A percentile compares a stretch with the other conserved stretches of the same genome.
phyloP scores from a whole-genome alignment of 2,888 invertebrate genomes.

The Rhamnusium bicolor region DNA sequence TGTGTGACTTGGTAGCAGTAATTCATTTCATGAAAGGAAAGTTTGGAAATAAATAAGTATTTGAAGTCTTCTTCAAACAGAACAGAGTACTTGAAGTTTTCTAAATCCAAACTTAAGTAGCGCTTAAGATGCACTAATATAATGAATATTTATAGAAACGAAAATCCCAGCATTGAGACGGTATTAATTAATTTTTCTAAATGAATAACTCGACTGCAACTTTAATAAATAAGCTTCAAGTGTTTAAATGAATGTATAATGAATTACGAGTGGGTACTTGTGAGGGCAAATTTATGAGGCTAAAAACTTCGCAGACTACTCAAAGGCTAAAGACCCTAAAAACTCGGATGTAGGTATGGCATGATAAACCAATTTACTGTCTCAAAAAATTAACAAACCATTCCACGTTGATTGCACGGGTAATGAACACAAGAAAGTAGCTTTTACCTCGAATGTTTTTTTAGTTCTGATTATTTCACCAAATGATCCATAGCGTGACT shows the following conservation, averaged over 20 bases:
- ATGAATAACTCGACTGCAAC: conserved; percentile 2
- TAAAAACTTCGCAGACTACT: conserved; percentile 42
- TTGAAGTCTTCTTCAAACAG: background rate
- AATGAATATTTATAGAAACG: conserved; percentile 5
- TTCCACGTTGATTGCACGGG: no score
- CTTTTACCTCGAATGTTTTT: no score
- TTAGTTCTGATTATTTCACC: no score
- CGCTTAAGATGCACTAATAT: background rate
- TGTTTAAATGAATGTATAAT: conserved; percentile 44
- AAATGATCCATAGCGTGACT: no score
- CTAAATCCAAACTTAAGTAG: background rate
- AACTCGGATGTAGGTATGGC: background rate
- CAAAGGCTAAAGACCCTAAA: conserved; percentile 42
- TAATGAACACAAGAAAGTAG: no score
- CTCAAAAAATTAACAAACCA: background rate
- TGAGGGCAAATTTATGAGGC: conserved; percentile 33
- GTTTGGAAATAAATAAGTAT: background rate
- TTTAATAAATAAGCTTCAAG: conserved; percentile 40
- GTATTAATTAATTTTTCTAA: conserved; percentile 12
- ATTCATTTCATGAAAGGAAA: background rate
- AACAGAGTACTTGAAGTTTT: background rate
- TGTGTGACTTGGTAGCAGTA: background rate
- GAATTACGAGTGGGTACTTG: conserved; percentile 43
- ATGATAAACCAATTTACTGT: background rate
- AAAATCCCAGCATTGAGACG: background rate